Conservation (phyloP, 2,888 invertebrate species). For the Synanthedon myopaeformis region DNA sequence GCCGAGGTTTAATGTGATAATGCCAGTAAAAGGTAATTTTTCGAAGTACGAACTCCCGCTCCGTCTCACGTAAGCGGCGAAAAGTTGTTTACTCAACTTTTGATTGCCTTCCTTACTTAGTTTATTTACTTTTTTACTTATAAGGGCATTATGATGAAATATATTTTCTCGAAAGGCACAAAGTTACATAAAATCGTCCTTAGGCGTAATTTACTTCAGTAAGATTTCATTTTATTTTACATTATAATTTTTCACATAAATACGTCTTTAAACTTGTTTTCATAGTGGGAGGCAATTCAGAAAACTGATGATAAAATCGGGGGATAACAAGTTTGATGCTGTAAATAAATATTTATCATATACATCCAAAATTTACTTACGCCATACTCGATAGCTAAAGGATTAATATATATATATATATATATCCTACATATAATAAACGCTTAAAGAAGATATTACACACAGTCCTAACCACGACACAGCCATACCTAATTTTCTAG, state of each 20-base stretch:
- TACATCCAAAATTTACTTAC: too few species aligned
- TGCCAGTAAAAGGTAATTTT: constrained; percentile 25
- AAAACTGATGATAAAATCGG: too few species aligned
- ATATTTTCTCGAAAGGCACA: constrained; percentile 57
- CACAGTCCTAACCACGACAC: too few species aligned
- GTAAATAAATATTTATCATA: too few species aligned
- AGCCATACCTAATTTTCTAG: too few species aligned
- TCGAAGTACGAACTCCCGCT: constrained; percentile 17
- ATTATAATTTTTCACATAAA: neutral
- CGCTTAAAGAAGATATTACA: too few species aligned
- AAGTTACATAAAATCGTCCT: constrained; percentile 55
- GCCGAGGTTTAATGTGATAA: constrained; percentile 18
- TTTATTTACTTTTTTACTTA: constrained; percentile 62
- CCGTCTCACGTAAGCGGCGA: constrained; percentile 41
- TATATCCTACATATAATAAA: too few species aligned
- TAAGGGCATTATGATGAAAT: constrained; percentile 55
- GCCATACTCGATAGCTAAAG: too few species aligned
- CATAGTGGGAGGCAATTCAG: too few species aligned
- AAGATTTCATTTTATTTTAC: neutral
- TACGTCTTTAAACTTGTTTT: too few species aligned
- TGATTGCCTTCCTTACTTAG: constrained; percentile 59
- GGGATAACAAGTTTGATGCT: too few species aligned
- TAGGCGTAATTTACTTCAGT: constrained; percentile 14
- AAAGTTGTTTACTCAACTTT: constrained; percentile 62
- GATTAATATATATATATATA: too few species aligned